Evolutionary conservation across 30 jellyfish, hydroid and myxozoan species (phyloP).

Genomic region (Hydractinia symbiolongicarpus): DNA sequence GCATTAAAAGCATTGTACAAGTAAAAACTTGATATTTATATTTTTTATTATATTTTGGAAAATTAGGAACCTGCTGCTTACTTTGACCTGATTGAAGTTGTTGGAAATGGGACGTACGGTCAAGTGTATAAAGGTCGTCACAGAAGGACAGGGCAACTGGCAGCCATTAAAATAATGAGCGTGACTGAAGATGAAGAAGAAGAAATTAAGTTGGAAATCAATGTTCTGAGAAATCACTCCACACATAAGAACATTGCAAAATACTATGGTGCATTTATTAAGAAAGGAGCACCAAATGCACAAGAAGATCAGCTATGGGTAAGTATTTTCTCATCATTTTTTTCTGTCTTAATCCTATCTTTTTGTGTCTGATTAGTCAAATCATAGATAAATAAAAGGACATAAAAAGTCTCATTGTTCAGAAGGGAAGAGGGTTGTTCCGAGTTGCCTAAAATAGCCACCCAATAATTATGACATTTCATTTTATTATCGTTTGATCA

Average conservation of each 20-base stretch:
- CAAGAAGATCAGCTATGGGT: constrained; percentile 98
- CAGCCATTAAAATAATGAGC: constrained; percentile 97
- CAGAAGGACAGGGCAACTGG: constrained; percentile 93
- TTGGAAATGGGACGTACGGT: constrained; percentile 98
- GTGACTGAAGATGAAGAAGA: constrained; percentile 99
- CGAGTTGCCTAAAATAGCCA: too few relatives aligned
- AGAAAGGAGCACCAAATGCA: constrained; percentile 66
- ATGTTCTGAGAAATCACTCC: constrained; percentile 91
- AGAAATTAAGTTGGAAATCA: constrained; percentile 88
- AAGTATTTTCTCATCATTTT: background rate
- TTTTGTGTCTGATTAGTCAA: too few relatives aligned
- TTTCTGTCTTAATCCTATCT: background rate
- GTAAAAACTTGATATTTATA: too few relatives aligned
- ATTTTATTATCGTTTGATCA: too few relatives aligned
- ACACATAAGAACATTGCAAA: constrained; percentile 87
- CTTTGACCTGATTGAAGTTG: constrained; percentile 94
- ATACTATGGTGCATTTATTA: constrained; percentile 94
- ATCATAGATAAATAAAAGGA: too few relatives aligned
- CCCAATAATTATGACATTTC: too few relatives aligned
- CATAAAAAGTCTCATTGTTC: too few relatives aligned
- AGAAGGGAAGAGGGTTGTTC: too few relatives aligned
- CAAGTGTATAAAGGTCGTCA: constrained; percentile 98
- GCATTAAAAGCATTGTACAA: too few relatives aligned
- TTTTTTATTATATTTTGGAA: background rate
- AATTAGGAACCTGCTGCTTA: constrained; percentile 94